phyloP scores from a whole-genome alignment of 92 coral and sea anemone species.

The Parazoanthus swiftii region DNA sequence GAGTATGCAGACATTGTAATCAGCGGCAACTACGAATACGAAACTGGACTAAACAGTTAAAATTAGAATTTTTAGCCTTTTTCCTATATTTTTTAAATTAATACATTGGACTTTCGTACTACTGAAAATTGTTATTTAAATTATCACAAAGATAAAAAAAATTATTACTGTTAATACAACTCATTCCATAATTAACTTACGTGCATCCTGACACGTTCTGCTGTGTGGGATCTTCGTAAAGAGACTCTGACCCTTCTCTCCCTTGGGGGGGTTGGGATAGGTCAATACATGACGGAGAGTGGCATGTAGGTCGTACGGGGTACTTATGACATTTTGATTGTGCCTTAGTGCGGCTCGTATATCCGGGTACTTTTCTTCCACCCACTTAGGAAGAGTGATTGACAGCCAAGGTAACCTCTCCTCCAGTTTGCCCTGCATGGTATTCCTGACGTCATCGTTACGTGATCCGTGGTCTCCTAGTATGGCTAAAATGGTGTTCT shows the following conservation, averaged over 20 bases:
- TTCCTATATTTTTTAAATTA: too few relatives aligned
- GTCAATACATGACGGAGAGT: slow-evolving; percentile 83
- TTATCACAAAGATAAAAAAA: too few relatives aligned
- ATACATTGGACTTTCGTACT: too few relatives aligned
- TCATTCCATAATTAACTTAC: slow-evolving; percentile 65
- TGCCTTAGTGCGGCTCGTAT: slow-evolving; percentile 64
- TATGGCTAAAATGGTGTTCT: slow-evolving; percentile 73
- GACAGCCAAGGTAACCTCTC: slow-evolving; percentile 97
- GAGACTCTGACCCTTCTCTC: slow-evolving; percentile 72
- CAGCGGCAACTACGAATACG: too few relatives aligned
- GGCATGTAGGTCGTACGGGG: slow-evolving; percentile 88
- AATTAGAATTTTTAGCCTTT: too few relatives aligned
- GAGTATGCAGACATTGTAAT: too few relatives aligned
- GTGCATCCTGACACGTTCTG: slow-evolving; percentile 78
- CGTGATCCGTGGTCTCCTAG: slow-evolving; percentile 94
- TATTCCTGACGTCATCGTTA: slow-evolving; percentile 78
- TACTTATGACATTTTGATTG: slow-evolving; percentile 72
- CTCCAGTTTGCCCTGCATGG: slow-evolving; percentile 93
- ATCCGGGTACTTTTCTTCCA: slow-evolving; percentile 69
- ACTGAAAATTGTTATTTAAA: too few relatives aligned
- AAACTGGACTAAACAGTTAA: too few relatives aligned
- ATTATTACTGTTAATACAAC: not conserved
- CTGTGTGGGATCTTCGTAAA: slow-evolving; percentile 58
- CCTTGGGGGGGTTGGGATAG: slow-evolving; percentile 72
- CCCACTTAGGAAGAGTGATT: slow-evolving; percentile 81